Conservation (phyloP, 1,140 invertebrate species). For the Augochlora pura region DNA sequence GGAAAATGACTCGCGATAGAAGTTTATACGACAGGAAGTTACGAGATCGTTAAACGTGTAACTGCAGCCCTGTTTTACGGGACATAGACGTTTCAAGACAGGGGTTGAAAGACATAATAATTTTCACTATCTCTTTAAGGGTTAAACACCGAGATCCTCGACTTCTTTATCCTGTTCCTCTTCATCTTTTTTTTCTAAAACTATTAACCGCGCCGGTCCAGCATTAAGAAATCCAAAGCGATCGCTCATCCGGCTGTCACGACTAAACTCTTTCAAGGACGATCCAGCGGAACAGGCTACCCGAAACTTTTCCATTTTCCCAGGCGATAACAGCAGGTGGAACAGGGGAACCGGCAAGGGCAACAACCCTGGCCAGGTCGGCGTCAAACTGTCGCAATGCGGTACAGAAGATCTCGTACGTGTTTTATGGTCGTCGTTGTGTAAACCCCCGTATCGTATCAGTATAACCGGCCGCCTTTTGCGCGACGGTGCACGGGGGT, state of each 20-base stretch:
- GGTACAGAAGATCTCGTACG: conserved; percentile 66
- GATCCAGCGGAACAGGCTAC: background rate
- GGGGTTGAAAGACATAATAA: too few relatives aligned
- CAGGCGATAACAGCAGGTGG: conserved; percentile 8
- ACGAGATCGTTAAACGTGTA: too few relatives aligned
- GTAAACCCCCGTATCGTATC: conserved; percentile 66
- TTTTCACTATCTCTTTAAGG: too few relatives aligned
- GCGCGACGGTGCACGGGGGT: background rate
- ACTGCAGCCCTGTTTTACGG: too few relatives aligned
- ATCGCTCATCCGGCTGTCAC: background rate
- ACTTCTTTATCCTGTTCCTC: too few relatives aligned
- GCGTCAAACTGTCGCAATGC: conserved; percentile 71
- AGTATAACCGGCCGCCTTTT: conserved; percentile 50
- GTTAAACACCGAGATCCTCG: too few relatives aligned
- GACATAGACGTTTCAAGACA: too few relatives aligned
- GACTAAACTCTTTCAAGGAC: background rate
- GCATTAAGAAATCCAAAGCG: too few relatives aligned
- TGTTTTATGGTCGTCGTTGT: conserved; percentile 66
- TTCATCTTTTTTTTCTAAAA: too few relatives aligned
- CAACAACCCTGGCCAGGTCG: conserved; percentile 13
- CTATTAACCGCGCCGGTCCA: too few relatives aligned
- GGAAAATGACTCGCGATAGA: too few relatives aligned
- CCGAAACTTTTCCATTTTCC: conserved; percentile 22
- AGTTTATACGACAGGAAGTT: too few relatives aligned
- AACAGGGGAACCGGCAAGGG: background rate